A percentile compares a stretch with the other conserved stretches of the same genome.
These are phyloP conservation scores for Gerris lacustris DNA, from an alignment of 2,888 invertebrate genomes.

Conservation along the genomic window DNA sequence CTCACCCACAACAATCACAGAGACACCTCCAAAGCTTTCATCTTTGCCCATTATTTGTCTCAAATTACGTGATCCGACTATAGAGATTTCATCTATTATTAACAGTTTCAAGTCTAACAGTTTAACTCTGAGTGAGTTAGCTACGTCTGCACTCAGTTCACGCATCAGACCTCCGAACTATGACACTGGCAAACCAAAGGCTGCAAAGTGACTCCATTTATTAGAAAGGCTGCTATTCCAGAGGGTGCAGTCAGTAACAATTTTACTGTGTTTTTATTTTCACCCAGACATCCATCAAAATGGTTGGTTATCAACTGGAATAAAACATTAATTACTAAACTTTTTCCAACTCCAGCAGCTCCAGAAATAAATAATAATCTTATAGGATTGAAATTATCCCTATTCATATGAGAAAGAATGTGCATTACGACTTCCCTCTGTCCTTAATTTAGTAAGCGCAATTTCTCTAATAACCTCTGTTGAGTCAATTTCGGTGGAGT, in stretches of 20 bases:
- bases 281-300: constrained; percentile 13
- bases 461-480: not conserved
- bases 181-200: constrained; percentile 1
- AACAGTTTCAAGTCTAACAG: constrained; percentile 15
- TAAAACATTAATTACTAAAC: not conserved
- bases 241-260: constrained; percentile 16
- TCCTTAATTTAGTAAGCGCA: constrained; percentile 6
- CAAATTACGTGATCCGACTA: constrained; percentile 14
- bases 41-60: constrained; percentile 17
- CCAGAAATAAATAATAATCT: constrained; percentile 1
- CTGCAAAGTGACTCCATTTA: constrained; percentile 22
- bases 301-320: constrained; percentile 13
- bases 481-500: not conserved
- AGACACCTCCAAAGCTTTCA: constrained; percentile 24
- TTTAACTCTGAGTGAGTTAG: constrained; percentile 14
- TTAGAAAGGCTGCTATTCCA: constrained; percentile 21
- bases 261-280: not conserved
- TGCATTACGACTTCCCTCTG: constrained; percentile 13
- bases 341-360: constrained; percentile 2
- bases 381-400: constrained; percentile 2
- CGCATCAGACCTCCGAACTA: constrained; percentile 18
- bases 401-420: constrained; percentile 10
- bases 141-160: constrained; percentile 11
- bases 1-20: constrained; percentile 35
- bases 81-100: constrained; percentile 20